These are phyloP conservation scores for Siniperca undulata DNA, from an alignment of 2,797 vertebrate genomes.

Conservation along the genomic window DNA sequence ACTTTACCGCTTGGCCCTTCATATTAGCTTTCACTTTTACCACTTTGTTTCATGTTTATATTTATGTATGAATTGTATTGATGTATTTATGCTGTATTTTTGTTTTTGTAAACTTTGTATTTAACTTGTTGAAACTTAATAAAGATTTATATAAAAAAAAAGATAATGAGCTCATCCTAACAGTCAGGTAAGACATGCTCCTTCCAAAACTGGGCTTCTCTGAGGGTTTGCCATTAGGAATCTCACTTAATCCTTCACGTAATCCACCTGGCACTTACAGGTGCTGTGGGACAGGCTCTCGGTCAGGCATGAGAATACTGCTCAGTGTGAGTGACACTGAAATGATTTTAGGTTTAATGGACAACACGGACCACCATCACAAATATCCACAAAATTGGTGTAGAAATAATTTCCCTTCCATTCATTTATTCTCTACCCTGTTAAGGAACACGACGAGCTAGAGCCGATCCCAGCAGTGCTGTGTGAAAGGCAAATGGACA, in stretches of 20 bases:
- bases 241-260: slow-evolving; percentile 27
- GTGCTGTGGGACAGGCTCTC: slow-evolving; percentile 13
- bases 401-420: too few species aligned
- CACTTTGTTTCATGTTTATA: too few species aligned
- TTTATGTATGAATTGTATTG: too few species aligned
- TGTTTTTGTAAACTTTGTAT: too few species aligned
- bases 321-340: slow-evolving; percentile 21
- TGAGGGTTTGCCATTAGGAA: slow-evolving; percentile 40
- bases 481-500: slow-evolving; percentile 21
- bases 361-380: slow-evolving; percentile 1
- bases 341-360: slow-evolving; percentile 38
- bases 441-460: not conserved
- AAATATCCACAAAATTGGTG: slow-evolving; percentile 23
- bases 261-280: slow-evolving; percentile 38
- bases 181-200: slow-evolving; percentile 35
- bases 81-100: too few species aligned
- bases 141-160: too few species aligned
- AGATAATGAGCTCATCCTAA: slow-evolving; percentile 11
- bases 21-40: too few species aligned
- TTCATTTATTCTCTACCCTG: not conserved
- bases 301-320: slow-evolving; percentile 18
- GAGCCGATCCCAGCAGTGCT: slow-evolving; percentile 11
- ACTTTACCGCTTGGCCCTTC: too few species aligned
- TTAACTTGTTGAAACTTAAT: too few species aligned
- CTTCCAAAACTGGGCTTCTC: slow-evolving; percentile 29